Evolutionary conservation across 1,140 invertebrate species (phyloP).

Genomic region (Sitobion miscanthi): DNA sequence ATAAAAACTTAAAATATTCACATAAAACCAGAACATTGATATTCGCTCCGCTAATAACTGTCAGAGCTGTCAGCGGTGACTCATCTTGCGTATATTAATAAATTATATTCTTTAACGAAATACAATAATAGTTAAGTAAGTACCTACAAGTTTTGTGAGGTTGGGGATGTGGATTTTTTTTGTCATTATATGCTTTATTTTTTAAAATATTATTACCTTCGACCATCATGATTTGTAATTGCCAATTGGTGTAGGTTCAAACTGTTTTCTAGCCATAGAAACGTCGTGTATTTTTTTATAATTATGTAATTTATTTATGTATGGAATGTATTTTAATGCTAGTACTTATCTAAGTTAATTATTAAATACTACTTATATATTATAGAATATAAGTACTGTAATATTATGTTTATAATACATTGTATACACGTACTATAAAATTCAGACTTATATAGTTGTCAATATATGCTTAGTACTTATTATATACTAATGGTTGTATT

Average conservation of each 20-base stretch:
- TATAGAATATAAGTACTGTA: too few species aligned
- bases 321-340: too few species aligned
- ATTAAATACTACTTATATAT: not conserved
- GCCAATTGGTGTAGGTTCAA: not conserved
- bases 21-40: not conserved
- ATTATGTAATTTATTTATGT: too few species aligned
- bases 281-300: too few species aligned
- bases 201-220: not conserved
- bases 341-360: not conserved
- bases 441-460: not conserved
- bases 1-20: not conserved
- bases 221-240: too few species aligned
- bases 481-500: too few species aligned
- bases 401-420: too few species aligned
- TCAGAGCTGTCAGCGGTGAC: not conserved
- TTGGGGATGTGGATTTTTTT: not conserved
- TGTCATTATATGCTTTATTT: not conserved
- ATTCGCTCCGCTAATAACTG: not conserved
- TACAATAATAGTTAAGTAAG: not conserved
- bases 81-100: not conserved
- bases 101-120: not conserved
- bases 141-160: not conserved
- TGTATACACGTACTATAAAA: not conserved
- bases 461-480: too few species aligned
- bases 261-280: too few species aligned